These are phyloP conservation scores for Temnothorax longispinosus DNA, from an alignment of 1,140 invertebrate species.

Conservation along the genomic window DNA sequence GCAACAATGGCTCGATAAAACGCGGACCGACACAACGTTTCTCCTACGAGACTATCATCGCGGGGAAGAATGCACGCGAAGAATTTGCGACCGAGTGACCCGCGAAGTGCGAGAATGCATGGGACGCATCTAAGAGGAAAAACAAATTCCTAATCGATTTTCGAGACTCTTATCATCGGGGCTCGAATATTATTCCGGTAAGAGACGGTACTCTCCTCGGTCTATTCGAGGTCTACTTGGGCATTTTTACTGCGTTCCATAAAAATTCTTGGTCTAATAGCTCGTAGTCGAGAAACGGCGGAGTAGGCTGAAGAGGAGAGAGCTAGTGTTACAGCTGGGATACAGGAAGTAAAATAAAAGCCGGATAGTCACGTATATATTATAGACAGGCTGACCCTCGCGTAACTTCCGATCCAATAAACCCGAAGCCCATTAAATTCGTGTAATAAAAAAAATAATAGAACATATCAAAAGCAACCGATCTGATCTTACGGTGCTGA, in stretches of 20 bases:
- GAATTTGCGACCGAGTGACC: conserved; percentile 33
- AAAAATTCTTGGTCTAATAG: conserved; percentile 83
- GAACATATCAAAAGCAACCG: conserved; percentile 59
- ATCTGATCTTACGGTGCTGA: neutral
- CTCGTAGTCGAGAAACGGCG: conserved; percentile 43
- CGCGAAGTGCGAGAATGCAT: neutral
- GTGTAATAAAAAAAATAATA: conserved; percentile 83
- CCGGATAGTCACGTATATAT: neutral
- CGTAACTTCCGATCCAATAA: conserved; percentile 82
- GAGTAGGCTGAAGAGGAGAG: neutral
- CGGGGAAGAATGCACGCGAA: conserved; percentile 5
- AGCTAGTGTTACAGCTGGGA: neutral
- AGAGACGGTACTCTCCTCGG: neutral
- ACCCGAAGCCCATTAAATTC: conserved; percentile 84
- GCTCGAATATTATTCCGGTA: conserved; percentile 30
- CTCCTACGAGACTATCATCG: conserved; percentile 14
- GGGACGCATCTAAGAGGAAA: neutral
- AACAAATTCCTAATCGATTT: conserved; percentile 51
- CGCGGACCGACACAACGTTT: neutral
- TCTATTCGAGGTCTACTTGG: conserved; percentile 34
- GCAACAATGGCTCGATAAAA: conserved; percentile 31
- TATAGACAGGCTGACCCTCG: conserved; percentile 51
- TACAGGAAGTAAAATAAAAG: conserved; percentile 47
- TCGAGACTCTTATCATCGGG: neutral
- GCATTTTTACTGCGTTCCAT: conserved; percentile 81